phyloP scores from a whole-genome alignment of 30 jellyfish, hydroid and myxozoan genomes.

The Morbakka virulenta region DNA sequence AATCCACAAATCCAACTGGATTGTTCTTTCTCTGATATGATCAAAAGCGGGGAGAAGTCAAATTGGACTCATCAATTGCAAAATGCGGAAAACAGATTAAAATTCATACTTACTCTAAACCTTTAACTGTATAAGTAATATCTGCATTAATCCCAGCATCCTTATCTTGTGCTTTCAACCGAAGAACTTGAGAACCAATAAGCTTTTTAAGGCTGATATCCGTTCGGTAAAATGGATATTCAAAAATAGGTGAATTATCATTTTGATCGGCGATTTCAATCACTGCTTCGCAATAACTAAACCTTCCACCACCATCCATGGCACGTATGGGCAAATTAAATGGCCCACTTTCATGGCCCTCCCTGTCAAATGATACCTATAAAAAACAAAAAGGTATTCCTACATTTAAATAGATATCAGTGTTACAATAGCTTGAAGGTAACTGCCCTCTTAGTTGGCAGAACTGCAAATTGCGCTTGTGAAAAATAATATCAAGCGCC shows the following conservation, averaged over 20 bases:
- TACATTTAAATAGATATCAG: no score
- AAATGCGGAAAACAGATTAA: no score
- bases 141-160: conserved; percentile 95
- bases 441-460: no score
- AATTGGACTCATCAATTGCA: no score
- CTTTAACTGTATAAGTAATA: conserved; percentile 55
- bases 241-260: conserved; percentile 91
- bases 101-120: conserved; percentile 78
- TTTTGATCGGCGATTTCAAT: conserved; percentile 72
- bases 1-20: no score
- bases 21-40: no score
- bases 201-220: conserved; percentile 55
- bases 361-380: conserved; percentile 78
- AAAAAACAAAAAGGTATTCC: background rate
- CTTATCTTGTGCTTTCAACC: conserved; percentile 70
- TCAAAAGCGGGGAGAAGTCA: no score
- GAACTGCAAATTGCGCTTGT: no score
- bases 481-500: no score
- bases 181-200: conserved; percentile 57
- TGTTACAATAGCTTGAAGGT: no score
- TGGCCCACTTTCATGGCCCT: conserved; percentile 29
- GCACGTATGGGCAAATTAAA: conserved; percentile 71
- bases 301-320: conserved; percentile 85
- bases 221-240: conserved; percentile 69
- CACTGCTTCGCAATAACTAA: conserved; percentile 44